Evolutionary conservation across 2,113 vertebrate genomes (phyloP), one percentile per base, ranked within the genome.

Genomic region (Paramormyrops kingsleyae): DNA sequence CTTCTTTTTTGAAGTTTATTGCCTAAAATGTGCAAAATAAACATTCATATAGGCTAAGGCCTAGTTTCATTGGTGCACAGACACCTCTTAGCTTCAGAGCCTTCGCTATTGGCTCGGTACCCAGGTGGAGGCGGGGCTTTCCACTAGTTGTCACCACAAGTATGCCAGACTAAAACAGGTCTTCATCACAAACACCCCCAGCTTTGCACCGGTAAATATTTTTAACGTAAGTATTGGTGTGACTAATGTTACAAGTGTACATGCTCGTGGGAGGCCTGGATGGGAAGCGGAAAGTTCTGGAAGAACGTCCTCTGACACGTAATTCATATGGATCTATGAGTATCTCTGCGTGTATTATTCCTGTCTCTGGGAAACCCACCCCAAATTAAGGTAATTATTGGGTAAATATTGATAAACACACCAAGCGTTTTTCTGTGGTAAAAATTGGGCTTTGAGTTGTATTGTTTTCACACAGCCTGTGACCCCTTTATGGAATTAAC

Each of bases 51-150:
- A 49, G 27, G 4, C 44, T 86, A 7, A 52, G n/a, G 70, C 31
- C 85, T 17, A 87, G 42, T 15, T 85, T 85, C 7, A 62, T 8
- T n/a, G 59, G 2, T 9, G 59, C 59, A 95, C 95, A 95, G 93
- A 94, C 93, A 91, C 90, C 52, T 91, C 62, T 46, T 27, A 27
- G 56, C 56, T 88, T 92, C 92, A 94, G 91, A 92, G 92, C 92
- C 88, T 92, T 24, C 2, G 13, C n/a, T 87, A 47, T 12, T n/a
- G 49, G 46, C 80, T 77, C 31, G 5, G 70, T 4, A 17, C 6
- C 70, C 92, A 93, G 93, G 93, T 91, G 91, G 92, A 93, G 89
- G 91, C 90, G 88, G 90, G 59, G 59, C 83, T 91, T 89, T 50
- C 88, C 56, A 59, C 42, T n/a, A 90, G 89, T 92, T 87, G 77